phyloP scores from a whole-genome alignment of 2,797 vertebrate species.

The Phyllotis vaccarum region DNA sequence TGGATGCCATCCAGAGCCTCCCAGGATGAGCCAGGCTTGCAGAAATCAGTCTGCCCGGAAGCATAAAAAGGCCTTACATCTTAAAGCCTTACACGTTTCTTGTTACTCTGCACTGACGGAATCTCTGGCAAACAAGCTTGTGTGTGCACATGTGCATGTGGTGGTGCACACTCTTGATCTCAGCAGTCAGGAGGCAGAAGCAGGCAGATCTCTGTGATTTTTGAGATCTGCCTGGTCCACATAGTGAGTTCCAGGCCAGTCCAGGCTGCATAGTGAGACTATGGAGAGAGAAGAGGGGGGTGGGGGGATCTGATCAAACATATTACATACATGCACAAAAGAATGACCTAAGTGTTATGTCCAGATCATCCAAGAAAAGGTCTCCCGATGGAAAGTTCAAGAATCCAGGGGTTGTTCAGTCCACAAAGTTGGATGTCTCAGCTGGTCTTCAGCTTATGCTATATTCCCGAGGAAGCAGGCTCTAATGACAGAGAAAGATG shows the following conservation, averaged over 20 bases:
- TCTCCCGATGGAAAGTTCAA: not conserved
- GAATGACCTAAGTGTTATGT: not conserved
- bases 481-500: not conserved
- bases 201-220: not conserved
- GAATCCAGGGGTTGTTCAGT: not conserved
- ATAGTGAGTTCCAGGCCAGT: not conserved
- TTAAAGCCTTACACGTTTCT: not conserved
- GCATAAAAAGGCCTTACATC: not conserved
- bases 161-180: rapidly evolving
- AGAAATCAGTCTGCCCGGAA: not conserved
- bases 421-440: not conserved
- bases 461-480: not conserved
- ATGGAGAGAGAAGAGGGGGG: not conserved
- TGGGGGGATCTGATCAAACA: not conserved
- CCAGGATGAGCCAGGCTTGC: not conserved
- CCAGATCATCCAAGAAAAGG: not conserved
- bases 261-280: not conserved
- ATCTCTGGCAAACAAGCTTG: not conserved
- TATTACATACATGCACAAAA: not conserved
- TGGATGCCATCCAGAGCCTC: not conserved
- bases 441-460: not conserved
- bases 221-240: no score
- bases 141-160: no score
- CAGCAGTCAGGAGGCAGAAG: not conserved
- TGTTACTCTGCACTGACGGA: not conserved